phyloP scores from a whole-genome alignment of 2,888 invertebrate genomes.

The Philonicus albiceps region DNA sequence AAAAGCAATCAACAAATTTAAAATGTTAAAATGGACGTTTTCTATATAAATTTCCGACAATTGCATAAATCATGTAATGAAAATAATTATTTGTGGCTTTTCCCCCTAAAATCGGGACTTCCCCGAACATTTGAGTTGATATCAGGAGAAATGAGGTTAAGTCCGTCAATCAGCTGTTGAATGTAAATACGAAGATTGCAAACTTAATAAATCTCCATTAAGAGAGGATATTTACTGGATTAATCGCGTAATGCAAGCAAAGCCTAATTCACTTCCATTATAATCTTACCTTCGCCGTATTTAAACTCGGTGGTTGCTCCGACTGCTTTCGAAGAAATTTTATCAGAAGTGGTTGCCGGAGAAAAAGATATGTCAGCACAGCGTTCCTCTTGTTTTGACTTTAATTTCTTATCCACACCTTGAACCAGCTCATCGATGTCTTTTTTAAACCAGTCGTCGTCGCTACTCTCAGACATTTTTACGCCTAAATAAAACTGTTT shows the following conservation, averaged over 20 bases:
- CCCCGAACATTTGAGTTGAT: background rate
- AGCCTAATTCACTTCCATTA: background rate
- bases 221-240: background rate
- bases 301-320: background rate
- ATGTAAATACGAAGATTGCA: background rate
- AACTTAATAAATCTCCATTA: background rate
- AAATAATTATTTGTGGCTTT: background rate
- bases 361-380: background rate
- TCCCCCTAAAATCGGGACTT: background rate
- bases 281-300: background rate
- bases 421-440: slow-evolving; percentile 59
- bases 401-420: slow-evolving; percentile 51
- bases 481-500: background rate
- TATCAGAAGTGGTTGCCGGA: background rate
- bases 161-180: background rate
- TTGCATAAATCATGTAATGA: too few species aligned
- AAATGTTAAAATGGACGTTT: too few species aligned
- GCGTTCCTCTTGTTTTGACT: slow-evolving; percentile 45
- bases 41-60: too few species aligned
- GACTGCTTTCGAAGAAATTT: background rate
- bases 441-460: slow-evolving; percentile 62
- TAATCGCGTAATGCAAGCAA: background rate
- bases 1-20: too few species aligned
- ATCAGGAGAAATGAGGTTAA: background rate
- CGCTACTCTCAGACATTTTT: slow-evolving; percentile 52